A percentile compares a stretch with the other conserved stretches of the same genome.
Conservation (phyloP, 2,113 vertebrate species). For the Butorides virescens region DNA sequence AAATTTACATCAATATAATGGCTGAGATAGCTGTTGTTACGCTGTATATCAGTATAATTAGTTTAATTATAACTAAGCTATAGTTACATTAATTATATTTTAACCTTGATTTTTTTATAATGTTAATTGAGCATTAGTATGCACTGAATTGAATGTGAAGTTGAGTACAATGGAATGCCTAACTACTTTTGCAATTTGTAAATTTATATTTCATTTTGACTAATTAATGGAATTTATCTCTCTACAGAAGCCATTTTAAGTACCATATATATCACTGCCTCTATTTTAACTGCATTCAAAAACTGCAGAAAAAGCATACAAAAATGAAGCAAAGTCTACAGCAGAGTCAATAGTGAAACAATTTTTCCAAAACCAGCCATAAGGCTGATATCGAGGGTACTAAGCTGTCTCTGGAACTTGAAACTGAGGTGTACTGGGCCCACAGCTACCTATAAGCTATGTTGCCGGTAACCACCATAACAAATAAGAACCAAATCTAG, state of each 20-base stretch:
- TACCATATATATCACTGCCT: background rate
- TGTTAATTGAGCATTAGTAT: conserved; percentile 62
- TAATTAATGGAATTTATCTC: conserved; percentile 43
- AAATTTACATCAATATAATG: conserved; percentile 57
- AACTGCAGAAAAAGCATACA: background rate
- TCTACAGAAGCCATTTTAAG: background rate
- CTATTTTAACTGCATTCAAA: background rate
- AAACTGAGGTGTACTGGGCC: background rate
- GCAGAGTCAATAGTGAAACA: background rate
- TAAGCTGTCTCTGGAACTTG: background rate
- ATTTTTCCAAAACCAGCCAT: background rate
- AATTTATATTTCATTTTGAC: conserved; percentile 45
- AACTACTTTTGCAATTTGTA: conserved; percentile 29
- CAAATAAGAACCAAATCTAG: background rate
- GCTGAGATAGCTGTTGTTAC: conserved; percentile 45
- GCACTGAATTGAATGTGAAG: conserved; percentile 25
- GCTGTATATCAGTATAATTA: conserved; percentile 64
- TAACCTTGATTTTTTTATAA: conserved; percentile 66
- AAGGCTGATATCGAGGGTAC: background rate
- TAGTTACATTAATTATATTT: conserved; percentile 70
- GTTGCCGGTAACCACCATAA: background rate
- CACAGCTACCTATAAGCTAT: background rate
- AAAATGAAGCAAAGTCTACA: background rate
- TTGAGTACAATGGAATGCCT: conserved; percentile 63
- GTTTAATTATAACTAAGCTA: conserved; percentile 65